phyloP scores from a whole-genome alignment of 2,797 vertebrate species.

The Sparus aurata region DNA sequence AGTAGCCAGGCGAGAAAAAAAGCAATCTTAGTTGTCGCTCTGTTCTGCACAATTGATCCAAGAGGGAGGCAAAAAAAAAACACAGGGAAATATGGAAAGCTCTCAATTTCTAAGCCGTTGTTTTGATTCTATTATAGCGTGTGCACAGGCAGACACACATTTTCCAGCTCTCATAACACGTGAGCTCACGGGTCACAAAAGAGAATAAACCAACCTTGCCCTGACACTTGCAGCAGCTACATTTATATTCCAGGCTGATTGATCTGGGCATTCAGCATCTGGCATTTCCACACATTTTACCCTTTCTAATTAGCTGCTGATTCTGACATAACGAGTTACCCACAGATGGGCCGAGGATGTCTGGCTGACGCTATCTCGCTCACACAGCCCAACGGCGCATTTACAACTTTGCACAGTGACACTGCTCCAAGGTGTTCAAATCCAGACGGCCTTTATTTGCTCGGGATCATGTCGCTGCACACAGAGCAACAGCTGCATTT shows the following conservation, averaged over 20 bases:
- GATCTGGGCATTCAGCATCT: constrained; percentile 77
- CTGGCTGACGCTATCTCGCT: constrained; percentile 60
- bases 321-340: constrained; percentile 69
- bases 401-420: constrained; percentile 46
- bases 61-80: background rate
- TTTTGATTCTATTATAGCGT: constrained; percentile 38
- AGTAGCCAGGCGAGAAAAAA: constrained; percentile 48
- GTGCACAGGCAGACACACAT: background rate
- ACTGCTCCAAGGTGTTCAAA: constrained; percentile 35
- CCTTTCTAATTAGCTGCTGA: constrained; percentile 73
- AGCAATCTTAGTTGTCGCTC: constrained; percentile 69
- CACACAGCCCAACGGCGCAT: constrained; percentile 36
- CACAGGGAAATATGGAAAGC: constrained; percentile 36
- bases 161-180: constrained; percentile 1
- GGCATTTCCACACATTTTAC: constrained; percentile 67
- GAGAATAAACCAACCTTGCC: constrained; percentile 39
- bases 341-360: constrained; percentile 73
- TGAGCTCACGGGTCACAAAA: constrained; percentile 22
- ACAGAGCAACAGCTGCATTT: constrained; percentile 22
- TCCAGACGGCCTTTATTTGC: constrained; percentile 14
- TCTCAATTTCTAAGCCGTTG: constrained; percentile 46
- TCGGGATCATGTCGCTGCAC: constrained; percentile 15
- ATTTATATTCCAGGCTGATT: constrained; percentile 64
- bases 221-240: constrained; percentile 50
- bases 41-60: constrained; percentile 66